Conservation (phyloP, 2,113 vertebrate species). For the Cyprinodon brontotheroides region DNA sequence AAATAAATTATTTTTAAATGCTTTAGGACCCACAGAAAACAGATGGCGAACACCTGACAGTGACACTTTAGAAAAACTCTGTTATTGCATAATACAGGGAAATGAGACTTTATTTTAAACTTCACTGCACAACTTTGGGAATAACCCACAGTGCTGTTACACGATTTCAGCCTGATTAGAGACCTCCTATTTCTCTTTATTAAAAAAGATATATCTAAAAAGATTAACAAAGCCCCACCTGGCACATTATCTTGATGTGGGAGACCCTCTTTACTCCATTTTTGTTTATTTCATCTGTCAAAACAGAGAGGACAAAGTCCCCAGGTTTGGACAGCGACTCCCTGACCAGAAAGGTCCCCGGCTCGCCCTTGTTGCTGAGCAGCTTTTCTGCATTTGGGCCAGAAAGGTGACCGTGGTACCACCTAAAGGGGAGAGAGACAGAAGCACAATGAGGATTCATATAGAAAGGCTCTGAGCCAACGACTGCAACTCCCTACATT, state of each 20-base stretch:
- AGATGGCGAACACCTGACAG: not conserved
- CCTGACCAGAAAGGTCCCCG: constrained; percentile 91
- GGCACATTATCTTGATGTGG: constrained; percentile 94
- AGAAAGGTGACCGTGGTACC: constrained; percentile 96
- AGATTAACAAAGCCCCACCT: constrained; percentile 75
- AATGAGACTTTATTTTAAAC: constrained; percentile 45
- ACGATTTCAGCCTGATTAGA: constrained; percentile 1
- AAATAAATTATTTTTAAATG: not conserved
- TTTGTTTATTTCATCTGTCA: constrained; percentile 84
- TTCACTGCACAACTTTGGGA: constrained; percentile 48
- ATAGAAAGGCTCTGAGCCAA: not conserved
- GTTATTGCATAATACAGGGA: constrained; percentile 45
- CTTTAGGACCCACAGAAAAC: not conserved
- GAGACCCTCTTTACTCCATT: constrained; percentile 82
- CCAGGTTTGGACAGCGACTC: constrained; percentile 97
- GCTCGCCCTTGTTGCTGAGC: constrained; percentile 82
- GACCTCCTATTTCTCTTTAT: constrained; percentile 6
- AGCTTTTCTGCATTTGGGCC: constrained; percentile 90
- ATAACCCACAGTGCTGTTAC: constrained; percentile 27
- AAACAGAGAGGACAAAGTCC: constrained; percentile 91
- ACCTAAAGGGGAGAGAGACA: constrained; percentile 68
- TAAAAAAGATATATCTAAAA: not conserved
- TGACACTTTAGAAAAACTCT: constrained; percentile 22
- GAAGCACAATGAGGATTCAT: not conserved
- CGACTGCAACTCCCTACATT: too few species aligned